A percentile compares a stretch with the other conserved stretches of the same genome.
These are phyloP conservation scores for Clarias magur DNA, from an alignment of 2,113 vertebrate genomes.

Conservation along the genomic window DNA sequence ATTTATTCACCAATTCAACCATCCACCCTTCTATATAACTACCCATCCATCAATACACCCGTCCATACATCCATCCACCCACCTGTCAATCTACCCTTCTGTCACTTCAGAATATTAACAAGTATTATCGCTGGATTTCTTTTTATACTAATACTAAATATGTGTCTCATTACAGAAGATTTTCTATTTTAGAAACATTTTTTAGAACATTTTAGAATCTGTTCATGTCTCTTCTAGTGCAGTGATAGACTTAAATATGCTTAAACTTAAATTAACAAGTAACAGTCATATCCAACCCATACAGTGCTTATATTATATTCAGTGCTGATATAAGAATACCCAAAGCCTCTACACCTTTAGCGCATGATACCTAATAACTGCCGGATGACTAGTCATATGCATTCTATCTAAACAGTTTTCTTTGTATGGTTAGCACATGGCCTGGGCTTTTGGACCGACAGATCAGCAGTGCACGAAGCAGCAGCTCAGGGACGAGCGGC, in stretches of 20 bases:
- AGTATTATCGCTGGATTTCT: neutral
- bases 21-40: neutral
- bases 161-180: neutral
- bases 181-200: too few species aligned
- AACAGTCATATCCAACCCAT: neutral
- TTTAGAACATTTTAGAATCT: neutral
- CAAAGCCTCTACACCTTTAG: neutral
- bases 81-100: neutral
- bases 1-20: neutral
- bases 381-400: neutral
- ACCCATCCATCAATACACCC: neutral
- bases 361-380: neutral
- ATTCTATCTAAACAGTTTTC: neutral
- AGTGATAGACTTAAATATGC: neutral
- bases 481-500: constrained; percentile 74
- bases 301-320: neutral
- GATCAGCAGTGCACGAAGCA: constrained; percentile 85
- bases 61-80: neutral
- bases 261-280: neutral
- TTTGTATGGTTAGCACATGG: constrained; percentile 45
- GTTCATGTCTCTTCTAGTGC: neutral
- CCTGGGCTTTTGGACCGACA: constrained; percentile 84
- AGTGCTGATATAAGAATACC: neutral
- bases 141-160: neutral
- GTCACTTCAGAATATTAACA: neutral